phyloP scores from a whole-genome alignment of 2,888 invertebrate genomes.

The Eupithecia subfuscata region DNA sequence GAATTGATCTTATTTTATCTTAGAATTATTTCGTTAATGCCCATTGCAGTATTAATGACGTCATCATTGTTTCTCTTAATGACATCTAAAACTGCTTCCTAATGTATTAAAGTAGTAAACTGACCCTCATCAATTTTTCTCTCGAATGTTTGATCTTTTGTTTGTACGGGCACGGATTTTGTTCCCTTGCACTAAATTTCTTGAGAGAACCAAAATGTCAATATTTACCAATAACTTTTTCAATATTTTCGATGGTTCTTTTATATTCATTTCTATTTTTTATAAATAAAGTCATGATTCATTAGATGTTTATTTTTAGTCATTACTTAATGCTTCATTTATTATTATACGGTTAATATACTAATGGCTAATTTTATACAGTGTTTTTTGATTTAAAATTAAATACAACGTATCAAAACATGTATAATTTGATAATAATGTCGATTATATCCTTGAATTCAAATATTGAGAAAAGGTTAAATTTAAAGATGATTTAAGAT shows the following conservation, averaged over 20 bases:
- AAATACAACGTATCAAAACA: not conserved
- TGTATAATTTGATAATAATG: slow-evolving; percentile 1
- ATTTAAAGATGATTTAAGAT: not conserved
- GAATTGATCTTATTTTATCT: slow-evolving; percentile 53
- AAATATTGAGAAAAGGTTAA: not conserved
- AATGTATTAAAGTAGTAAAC: slow-evolving; percentile 12
- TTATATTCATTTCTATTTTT: not conserved
- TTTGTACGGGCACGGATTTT: not conserved
- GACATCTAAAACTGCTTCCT: slow-evolving; percentile 19
- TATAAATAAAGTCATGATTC: not conserved
- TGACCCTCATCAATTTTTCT: not conserved
- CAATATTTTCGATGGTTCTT: not conserved
- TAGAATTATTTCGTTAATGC: slow-evolving; percentile 57
- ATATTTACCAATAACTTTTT: not conserved
- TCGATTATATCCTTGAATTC: not conserved
- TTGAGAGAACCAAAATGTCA: not conserved
- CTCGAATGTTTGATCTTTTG: not conserved
- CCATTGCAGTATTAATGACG: slow-evolving; percentile 66
- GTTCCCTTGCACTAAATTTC: not conserved
- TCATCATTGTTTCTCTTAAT: slow-evolving; percentile 61
- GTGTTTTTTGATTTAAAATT: not conserved
- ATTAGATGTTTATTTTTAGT: not conserved
- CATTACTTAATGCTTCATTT: not conserved
- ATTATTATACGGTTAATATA: not conserved
- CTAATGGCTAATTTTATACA: not conserved